A percentile compares a stretch with the other conserved stretches of the same genome.
These are phyloP conservation scores for Chlamydotis undulata DNA, from an alignment of 2,113 vertebrate genomes.

Conservation along the genomic window DNA sequence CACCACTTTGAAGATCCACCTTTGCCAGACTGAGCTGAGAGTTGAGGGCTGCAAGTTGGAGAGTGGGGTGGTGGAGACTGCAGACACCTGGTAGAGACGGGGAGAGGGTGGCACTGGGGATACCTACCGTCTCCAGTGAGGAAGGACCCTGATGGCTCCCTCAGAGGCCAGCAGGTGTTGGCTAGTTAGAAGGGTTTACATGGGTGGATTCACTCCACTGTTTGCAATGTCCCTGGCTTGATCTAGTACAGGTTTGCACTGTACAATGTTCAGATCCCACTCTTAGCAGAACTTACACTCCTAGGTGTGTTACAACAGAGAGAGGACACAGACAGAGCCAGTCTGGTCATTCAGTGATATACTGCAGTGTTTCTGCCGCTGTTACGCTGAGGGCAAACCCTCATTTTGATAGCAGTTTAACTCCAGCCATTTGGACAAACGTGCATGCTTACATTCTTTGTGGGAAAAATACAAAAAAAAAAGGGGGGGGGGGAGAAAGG, in stretches of 20 bases:
- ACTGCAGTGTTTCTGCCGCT: neutral
- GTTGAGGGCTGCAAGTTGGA: conserved; percentile 87
- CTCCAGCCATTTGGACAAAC: neutral
- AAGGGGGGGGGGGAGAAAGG: neutral
- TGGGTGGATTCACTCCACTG: conserved; percentile 3
- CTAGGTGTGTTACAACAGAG: neutral
- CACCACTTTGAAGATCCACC: conserved; percentile 78
- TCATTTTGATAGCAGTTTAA: neutral
- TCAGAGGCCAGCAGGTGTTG: conserved; percentile 19
- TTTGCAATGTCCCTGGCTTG: conserved; percentile 76
- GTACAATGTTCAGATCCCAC: conserved; percentile 73
- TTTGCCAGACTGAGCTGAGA: conserved; percentile 76
- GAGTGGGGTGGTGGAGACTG: conserved; percentile 79
- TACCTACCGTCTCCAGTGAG: conserved; percentile 28
- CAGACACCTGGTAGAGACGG: conserved; percentile 56
- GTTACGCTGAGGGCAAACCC: neutral
- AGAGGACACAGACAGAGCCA: neutral
- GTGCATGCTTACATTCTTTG: neutral
- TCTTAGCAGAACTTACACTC: neutral
- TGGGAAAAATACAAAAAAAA: neutral
- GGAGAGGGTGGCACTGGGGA: conserved; percentile 27
- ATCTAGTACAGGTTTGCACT: conserved; percentile 61
- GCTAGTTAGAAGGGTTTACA: conserved; percentile 42
- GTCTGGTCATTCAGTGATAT: neutral
- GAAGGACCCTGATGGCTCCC: neutral